Percentiles rank a stretch among this genome's conserved stretches.
Evolutionary conservation across 2,888 invertebrate genomes (phyloP).

Genomic region (Entomobrya proxima): DNA sequence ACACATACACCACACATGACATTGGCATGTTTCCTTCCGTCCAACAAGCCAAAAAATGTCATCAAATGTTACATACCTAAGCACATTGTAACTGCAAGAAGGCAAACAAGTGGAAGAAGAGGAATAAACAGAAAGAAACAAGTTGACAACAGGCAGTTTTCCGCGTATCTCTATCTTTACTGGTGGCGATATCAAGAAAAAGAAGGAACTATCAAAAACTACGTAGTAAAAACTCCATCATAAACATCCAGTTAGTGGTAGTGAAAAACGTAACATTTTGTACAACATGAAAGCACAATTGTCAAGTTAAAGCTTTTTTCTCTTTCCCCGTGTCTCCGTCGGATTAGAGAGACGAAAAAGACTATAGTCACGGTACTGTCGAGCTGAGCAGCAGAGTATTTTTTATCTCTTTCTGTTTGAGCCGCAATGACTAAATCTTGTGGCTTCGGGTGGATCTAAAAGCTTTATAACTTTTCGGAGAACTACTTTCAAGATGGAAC

Average conservation of each 20-base stretch:
- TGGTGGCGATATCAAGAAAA: not conserved
- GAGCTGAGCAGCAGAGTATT: not conserved
- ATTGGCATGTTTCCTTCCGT: constrained; percentile 10
- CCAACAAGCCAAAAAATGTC: not conserved
- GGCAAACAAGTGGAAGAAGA: not conserved
- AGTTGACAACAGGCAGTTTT: not conserved
- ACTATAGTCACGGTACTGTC: not conserved
- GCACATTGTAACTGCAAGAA: too few species aligned
- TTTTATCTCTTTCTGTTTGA: constrained; percentile 32
- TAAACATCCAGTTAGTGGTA: not conserved
- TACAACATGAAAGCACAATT: constrained; percentile 54
- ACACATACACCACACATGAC: not conserved
- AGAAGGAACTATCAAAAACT: not conserved
- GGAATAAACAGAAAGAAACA: not conserved
- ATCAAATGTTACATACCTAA: not conserved
- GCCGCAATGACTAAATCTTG: constrained; percentile 43
- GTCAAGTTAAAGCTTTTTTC: constrained; percentile 50
- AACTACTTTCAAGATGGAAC: not conserved
- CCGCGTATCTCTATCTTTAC: not conserved
- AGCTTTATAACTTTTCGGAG: constrained; percentile 43
- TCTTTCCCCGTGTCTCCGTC: constrained; percentile 32
- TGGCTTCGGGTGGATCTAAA: constrained; percentile 45
- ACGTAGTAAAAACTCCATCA: not conserved
- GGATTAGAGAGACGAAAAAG: not conserved
- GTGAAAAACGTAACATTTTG: constrained; percentile 1